These are phyloP conservation scores for Chelmon rostratus DNA, from an alignment of 2,797 vertebrate genomes.

Conservation along the genomic window DNA sequence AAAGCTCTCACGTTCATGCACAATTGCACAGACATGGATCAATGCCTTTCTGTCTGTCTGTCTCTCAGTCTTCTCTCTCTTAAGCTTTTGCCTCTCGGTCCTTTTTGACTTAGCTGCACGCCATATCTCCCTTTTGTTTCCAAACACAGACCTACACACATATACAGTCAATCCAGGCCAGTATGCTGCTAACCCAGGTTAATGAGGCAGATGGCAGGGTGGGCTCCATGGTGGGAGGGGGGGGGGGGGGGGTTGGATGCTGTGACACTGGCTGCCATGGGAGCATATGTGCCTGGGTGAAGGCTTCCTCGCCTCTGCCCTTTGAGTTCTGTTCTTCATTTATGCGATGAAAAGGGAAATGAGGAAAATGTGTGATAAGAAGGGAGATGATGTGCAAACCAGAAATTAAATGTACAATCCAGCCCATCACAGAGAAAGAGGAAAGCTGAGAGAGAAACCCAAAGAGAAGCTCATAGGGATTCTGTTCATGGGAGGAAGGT, in stretches of 20 bases:
- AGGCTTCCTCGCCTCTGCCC: slow-evolving; percentile 21
- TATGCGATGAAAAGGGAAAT: slow-evolving; percentile 9
- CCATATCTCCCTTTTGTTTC: slow-evolving; percentile 17
- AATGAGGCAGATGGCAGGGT: slow-evolving; percentile 74
- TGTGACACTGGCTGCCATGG: slow-evolving; percentile 39
- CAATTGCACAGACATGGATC: slow-evolving; percentile 45
- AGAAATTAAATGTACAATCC: background rate
- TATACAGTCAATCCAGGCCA: background rate
- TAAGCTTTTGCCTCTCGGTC: slow-evolving; percentile 3
- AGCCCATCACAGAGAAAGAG: slow-evolving; percentile 2
- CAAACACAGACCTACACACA: slow-evolving; percentile 3
- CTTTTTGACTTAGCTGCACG: background rate
- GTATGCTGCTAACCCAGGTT: slow-evolving; percentile 48
- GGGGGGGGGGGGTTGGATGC: slow-evolving; percentile 1
- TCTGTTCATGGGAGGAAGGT: slow-evolving; percentile 41
- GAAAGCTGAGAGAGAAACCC: slow-evolving; percentile 12
- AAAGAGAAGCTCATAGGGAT: slow-evolving; percentile 16
- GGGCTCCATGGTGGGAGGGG: slow-evolving; percentile 42
- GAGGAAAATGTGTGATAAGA: background rate
- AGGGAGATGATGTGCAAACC: background rate
- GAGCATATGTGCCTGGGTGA: slow-evolving; percentile 49
- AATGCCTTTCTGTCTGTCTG: slow-evolving; percentile 5
- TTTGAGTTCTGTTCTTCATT: slow-evolving; percentile 29
- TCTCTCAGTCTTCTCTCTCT: background rate
- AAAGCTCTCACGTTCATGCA: slow-evolving; percentile 56